phyloP scores from a whole-genome alignment of 64 coral and sea anemone species.

The Catalaphyllia jardinei region DNA sequence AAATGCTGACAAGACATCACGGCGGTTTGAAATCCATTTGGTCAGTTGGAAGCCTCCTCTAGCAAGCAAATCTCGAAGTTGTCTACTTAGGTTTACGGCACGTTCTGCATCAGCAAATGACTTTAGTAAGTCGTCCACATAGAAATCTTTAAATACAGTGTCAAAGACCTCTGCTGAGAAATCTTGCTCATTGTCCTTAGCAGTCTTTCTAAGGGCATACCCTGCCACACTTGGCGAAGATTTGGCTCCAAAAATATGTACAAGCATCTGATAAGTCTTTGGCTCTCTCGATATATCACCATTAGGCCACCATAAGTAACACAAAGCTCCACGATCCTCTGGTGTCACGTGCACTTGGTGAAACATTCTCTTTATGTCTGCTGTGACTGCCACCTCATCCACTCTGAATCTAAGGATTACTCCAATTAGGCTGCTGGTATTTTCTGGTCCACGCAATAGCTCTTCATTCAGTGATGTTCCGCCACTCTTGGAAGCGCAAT shows the following conservation, averaged over 20 bases:
- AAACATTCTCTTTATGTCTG: conserved; percentile 53
- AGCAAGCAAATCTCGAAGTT: conserved; percentile 26
- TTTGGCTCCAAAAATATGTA: conserved; percentile 17
- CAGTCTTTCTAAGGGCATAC: conserved; percentile 27
- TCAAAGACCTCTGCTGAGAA: conserved; percentile 30
- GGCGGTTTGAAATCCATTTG: conserved; percentile 51
- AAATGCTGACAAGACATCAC: conserved; percentile 47
- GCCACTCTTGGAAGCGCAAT: conserved; percentile 43
- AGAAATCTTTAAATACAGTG: conserved; percentile 70
- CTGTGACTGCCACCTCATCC: neutral
- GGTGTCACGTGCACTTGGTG: conserved; percentile 41
- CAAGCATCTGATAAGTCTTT: conserved; percentile 15
- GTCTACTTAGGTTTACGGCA: conserved; percentile 30
- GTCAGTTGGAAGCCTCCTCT: conserved; percentile 62
- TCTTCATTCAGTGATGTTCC: conserved; percentile 37
- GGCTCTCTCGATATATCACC: conserved; percentile 4
- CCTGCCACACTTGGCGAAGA: conserved; percentile 57
- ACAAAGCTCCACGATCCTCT: conserved; percentile 44
- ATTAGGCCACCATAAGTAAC: conserved; percentile 49
- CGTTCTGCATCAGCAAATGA: conserved; percentile 46
- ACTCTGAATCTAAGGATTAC: conserved; percentile 47
- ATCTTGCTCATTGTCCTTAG: conserved; percentile 52
- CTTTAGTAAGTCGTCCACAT: conserved; percentile 77
- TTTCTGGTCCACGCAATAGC: conserved; percentile 46
- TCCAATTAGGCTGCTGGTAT: conserved; percentile 39